A percentile compares a stretch with the other conserved stretches of the same genome.
Conservation (phyloP, 2,113 vertebrate species). For the Carlito syrichta region DNA sequence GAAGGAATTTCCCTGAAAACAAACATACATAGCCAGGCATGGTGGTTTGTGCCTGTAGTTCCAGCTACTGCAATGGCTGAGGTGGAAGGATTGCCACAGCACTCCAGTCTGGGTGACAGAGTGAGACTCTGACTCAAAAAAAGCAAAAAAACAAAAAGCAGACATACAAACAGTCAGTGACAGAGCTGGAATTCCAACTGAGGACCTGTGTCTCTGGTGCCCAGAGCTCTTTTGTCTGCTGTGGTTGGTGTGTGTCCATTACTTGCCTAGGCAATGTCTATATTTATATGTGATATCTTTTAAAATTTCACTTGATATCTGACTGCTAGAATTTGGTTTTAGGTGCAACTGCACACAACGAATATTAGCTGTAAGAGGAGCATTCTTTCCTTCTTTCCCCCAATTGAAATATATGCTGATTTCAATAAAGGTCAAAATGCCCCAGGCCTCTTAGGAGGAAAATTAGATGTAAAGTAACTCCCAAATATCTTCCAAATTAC, state of each 20-base stretch:
- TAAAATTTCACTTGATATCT: conserved; percentile 47
- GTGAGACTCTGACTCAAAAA: no score
- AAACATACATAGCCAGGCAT: no score
- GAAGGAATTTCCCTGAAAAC: no score
- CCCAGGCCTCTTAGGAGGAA: neutral
- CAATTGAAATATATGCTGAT: conserved; percentile 19
- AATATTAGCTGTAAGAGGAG: conserved; percentile 6
- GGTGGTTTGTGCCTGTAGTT: no score
- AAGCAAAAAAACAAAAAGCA: no score
- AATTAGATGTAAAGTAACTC: neutral
- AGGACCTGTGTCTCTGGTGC: neutral
- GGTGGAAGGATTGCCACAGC: no score
- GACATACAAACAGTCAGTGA: neutral
- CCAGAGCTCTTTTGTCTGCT: neutral
- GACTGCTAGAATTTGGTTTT: conserved; percentile 42
- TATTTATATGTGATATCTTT: conserved; percentile 43
- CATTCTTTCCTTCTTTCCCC: neutral
- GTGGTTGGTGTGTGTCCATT: neutral
- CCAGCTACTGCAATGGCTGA: no score
- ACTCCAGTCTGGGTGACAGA: no score
- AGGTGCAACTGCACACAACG: conserved; percentile 55
- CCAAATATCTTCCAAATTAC: conserved; percentile 27
- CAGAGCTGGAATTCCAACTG: neutral
- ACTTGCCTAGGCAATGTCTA: neutral
- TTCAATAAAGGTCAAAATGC: conserved; percentile 34